Conservation (phyloP, 2,113 vertebrate genomes). For the Micromys minutus region DNA sequence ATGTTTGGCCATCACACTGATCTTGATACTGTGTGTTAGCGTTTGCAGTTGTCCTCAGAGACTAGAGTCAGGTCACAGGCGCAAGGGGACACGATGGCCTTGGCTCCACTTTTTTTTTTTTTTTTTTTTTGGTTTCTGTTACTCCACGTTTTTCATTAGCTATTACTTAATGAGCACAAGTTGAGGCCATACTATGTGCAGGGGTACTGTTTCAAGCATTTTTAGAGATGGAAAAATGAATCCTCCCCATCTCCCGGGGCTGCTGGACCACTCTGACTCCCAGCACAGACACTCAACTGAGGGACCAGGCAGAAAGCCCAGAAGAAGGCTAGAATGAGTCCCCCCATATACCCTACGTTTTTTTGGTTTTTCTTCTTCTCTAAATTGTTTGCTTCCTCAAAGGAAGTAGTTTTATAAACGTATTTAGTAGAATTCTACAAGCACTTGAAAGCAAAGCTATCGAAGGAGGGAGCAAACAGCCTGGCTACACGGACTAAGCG, state of each 20-base stretch:
- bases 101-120: background rate
- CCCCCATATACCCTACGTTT: too few species aligned
- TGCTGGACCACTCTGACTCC: accelerated
- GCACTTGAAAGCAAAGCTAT: background rate
- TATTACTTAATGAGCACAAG: background rate
- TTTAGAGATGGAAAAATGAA: background rate
- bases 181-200: background rate
- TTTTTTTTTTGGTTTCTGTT: background rate
- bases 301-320: background rate
- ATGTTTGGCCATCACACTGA: background rate
- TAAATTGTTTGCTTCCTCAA: constrained; percentile 13
- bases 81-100: background rate
- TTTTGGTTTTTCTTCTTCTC: background rate
- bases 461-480: background rate
- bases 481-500: background rate
- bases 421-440: background rate
- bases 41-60: background rate
- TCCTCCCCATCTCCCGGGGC: background rate
- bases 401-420: background rate
- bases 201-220: background rate
- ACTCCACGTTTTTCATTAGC: background rate
- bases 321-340: background rate
- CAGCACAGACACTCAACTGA: background rate
- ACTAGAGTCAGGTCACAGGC: background rate
- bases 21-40: background rate